Base-by-base conservation (phyloP, 2,113 vertebrate genomes). In the Chascanopsetta lugubris region DNA sequence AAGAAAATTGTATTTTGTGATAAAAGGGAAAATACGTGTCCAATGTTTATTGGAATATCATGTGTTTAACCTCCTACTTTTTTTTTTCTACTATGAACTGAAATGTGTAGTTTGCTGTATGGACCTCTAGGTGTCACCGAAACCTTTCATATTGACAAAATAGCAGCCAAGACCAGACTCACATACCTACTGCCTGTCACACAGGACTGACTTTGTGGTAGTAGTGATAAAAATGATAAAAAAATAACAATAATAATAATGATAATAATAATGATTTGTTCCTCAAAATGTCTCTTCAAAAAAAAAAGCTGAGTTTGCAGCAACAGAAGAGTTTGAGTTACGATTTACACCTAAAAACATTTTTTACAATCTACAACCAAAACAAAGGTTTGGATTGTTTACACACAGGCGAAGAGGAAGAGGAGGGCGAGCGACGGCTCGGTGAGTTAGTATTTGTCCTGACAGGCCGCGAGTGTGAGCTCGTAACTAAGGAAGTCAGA, bases 91-190 rank as follows among this genome's bases (percentile, higher is more conserved):
- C 9, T 38, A 0, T 8, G 29, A 68, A 40, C 17, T 11, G 0
- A 12, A 38, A 50, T 22, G 25, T 71, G 77, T 54, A 72, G 5
- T 18, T 25, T 12, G 6, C 20, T 12, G 5, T 53, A 36, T 6
- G 40, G 58, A 61, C 70, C 87, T 51, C 71, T 57, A 10, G 82
- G 43, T 73, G 85, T 82, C 50, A 45, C 53, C 61, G 72, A 11
- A 67, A 45, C 22, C 61, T 53, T 20, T 29, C 8, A 12, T 20
- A 65, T 50, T 20, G 5, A 29, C 43, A 17, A 45, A 7, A 8
- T 6, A n/a, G 11, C 22, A 6, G 42, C 18, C 2, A 20, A 8
- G 15, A 8, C 26, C 9, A 36, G 8, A 21, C 8, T 5, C 20
- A 32, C 24, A 50, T 18, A n/a, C n/a, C n/a, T n/a, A n/a, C n/a